Evolutionary conservation across 30 jellyfish, hydroid and myxozoan species (phyloP).

Genomic region (Cassiopea andromeda): DNA sequence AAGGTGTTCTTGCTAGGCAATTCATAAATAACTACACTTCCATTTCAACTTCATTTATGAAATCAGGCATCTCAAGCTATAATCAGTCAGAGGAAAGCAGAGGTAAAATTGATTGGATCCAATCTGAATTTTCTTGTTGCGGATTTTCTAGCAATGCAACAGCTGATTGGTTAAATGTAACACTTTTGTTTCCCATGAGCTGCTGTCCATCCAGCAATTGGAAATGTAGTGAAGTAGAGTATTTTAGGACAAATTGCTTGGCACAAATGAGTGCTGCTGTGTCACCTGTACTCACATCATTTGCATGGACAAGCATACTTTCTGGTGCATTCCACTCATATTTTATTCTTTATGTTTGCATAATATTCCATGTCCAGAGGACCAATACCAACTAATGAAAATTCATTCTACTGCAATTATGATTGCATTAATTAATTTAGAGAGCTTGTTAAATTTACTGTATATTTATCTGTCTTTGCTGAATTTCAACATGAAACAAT

Average conservation of each 20-base stretch:
- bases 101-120: constrained; percentile 38
- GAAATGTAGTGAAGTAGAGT: background rate
- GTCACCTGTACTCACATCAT: background rate
- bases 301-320: constrained; percentile 38
- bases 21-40: constrained; percentile 19
- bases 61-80: constrained; percentile 11
- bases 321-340: constrained; percentile 10
- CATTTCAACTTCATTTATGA: constrained; percentile 3
- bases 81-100: background rate
- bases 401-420: background rate
- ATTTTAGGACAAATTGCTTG: background rate
- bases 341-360: constrained; percentile 5
- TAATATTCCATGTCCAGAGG: background rate
- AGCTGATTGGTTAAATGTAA: constrained; percentile 28
- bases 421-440: no score
- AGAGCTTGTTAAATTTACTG: no score
- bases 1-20: constrained; percentile 11
- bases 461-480: no score
- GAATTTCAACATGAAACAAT: no score
- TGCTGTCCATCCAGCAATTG: constrained; percentile 19
- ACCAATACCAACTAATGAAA: background rate
- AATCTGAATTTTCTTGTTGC: constrained; percentile 31
- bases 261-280: background rate
- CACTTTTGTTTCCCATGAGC: constrained; percentile 19
- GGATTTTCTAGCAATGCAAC: constrained; percentile 37